phyloP scores from a whole-genome alignment of 2,113 vertebrate species.

The Cheilinus undulatus region DNA sequence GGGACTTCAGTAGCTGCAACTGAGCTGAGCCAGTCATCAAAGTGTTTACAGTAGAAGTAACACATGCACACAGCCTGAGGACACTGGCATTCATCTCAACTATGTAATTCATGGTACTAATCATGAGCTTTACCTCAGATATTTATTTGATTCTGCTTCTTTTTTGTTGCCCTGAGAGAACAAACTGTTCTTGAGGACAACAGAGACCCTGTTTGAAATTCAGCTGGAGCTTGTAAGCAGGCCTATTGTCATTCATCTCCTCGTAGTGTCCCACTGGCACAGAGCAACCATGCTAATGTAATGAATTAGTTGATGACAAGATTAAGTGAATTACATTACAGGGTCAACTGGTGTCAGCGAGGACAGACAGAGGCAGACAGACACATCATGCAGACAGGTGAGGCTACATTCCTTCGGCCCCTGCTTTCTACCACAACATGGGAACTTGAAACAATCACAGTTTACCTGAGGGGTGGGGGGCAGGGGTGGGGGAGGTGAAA shows the following conservation, averaged over 20 bases:
- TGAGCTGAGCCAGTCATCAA: conserved; percentile 4
- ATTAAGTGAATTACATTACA: conserved; percentile 19
- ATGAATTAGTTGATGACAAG: conserved; percentile 37
- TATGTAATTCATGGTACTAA: conserved; percentile 3
- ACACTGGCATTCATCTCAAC: not conserved
- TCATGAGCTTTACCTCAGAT: not conserved
- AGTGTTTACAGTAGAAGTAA: not conserved
- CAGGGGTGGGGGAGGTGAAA: not conserved
- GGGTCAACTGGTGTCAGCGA: conserved; percentile 39
- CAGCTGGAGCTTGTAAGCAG: not conserved
- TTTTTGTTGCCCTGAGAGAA: not conserved
- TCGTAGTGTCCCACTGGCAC: conserved; percentile 13
- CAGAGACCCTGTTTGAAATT: conserved; percentile 23
- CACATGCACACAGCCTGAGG: not conserved
- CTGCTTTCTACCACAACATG: conserved; percentile 1
- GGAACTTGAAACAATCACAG: not conserved
- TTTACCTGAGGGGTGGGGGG: conserved; percentile 17
- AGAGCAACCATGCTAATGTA: conserved; percentile 27
- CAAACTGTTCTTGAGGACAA: conserved; percentile 9
- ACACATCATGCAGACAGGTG: conserved; percentile 17
- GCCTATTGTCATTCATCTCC: conserved; percentile 2
- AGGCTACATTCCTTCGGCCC: conserved; percentile 30
- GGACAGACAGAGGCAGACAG: conserved; percentile 7
- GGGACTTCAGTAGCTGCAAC: not conserved
- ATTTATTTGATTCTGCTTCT: not conserved